Percentiles rank a stretch among this genome's conserved stretches.
Conservation (phyloP, 2,888 invertebrate genomes). For the Platycnemis pennipes region DNA sequence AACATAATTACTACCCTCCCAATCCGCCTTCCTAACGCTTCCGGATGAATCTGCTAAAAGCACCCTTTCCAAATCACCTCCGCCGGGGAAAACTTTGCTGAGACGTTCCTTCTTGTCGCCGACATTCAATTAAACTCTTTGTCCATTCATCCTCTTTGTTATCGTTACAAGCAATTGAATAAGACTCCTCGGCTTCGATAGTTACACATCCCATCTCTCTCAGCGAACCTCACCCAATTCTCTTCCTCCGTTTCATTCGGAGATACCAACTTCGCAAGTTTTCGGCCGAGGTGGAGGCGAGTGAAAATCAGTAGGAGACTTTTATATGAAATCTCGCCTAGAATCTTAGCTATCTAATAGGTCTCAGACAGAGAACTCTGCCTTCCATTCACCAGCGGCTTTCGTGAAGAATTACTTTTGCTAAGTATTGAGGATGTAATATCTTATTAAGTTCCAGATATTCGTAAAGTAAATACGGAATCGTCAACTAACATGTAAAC, state of each 20-base stretch:
- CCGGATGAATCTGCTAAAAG: background rate
- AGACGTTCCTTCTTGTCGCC: background rate
- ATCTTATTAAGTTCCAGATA: too few species aligned
- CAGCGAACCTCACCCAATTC: background rate
- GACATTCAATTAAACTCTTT: slow-evolving; percentile 25
- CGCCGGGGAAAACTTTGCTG: background rate
- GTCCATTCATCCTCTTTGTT: slow-evolving; percentile 51
- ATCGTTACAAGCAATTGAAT: slow-evolving; percentile 29
- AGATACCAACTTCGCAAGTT: background rate
- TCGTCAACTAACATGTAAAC: too few species aligned
- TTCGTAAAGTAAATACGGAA: too few species aligned
- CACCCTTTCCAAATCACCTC: background rate
- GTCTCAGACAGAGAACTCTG: too few species aligned
- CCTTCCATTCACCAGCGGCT: too few species aligned
- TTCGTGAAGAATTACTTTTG: too few species aligned
- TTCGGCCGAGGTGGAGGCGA: background rate
- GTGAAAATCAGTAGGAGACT: background rate
- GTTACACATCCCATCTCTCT: slow-evolving; percentile 40
- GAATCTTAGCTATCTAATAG: background rate
- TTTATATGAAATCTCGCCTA: background rate
- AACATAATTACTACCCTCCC: background rate
- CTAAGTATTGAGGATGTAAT: too few species aligned
- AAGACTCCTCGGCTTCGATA: background rate
- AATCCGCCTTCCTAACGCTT: background rate
- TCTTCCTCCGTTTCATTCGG: background rate